Conservation (phyloP, 2,113 vertebrate species). For the Myocastor coypus region DNA sequence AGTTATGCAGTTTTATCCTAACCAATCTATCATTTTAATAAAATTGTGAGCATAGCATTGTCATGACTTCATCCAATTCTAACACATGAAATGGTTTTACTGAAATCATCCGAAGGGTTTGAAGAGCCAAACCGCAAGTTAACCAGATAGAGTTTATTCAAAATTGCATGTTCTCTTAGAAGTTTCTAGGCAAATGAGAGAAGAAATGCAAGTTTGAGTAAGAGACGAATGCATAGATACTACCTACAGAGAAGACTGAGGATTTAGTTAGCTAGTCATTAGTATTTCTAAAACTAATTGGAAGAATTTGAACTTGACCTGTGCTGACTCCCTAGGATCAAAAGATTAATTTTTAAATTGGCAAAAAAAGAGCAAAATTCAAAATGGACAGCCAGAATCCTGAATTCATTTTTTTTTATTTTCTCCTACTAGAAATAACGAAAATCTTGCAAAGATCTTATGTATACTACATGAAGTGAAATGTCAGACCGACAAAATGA, state of each 20-base stretch:
- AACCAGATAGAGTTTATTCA: slow-evolving; percentile 60
- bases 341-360: slow-evolving; percentile 2
- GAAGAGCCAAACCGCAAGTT: slow-evolving; percentile 67
- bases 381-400: neutral
- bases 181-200: slow-evolving; percentile 8
- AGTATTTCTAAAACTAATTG: slow-evolving; percentile 24
- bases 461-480: neutral
- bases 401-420: neutral
- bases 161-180: slow-evolving; percentile 49
- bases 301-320: neutral
- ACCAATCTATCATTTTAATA: slow-evolving; percentile 68
- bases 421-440: slow-evolving; percentile 36
- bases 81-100: slow-evolving; percentile 72
- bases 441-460: neutral
- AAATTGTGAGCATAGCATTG: slow-evolving; percentile 67
- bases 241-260: neutral
- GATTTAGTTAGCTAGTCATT: neutral
- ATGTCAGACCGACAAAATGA: neutral
- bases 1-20: slow-evolving; percentile 44
- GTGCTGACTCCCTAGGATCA: neutral
- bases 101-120: slow-evolving; percentile 71
- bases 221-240: neutral
- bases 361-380: slow-evolving; percentile 16
- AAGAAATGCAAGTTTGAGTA: neutral
- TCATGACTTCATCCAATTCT: slow-evolving; percentile 69